Base-by-base conservation (phyloP, 2,888 invertebrate genomes). In the Drosophila picticornis region DNA sequence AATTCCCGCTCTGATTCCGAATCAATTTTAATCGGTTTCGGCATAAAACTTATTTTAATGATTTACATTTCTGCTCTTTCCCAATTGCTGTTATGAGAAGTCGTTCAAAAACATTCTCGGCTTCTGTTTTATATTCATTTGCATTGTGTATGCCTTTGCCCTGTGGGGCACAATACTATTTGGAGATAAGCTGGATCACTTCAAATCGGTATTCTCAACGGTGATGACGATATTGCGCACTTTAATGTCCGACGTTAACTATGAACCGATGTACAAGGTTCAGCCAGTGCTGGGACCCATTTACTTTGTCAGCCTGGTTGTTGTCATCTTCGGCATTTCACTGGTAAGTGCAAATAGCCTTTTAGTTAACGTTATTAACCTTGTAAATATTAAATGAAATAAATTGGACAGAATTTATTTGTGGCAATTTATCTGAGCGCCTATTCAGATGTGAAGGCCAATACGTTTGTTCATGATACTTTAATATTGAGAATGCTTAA, bases 351-450 rank as follows among this genome's bases (percentile, higher is more conserved):
- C n/a, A 5, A 0, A 32, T 1, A 19, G 40, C 1, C 2, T n/a
- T 4, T 0, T 27, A 27, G 4, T 27, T 27, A 27, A n/a, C n/a
- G 11, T 32, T 16, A n/a, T n/a, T 40, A 16, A 25, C 1, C 16
- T 46, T 16, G 9, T 25, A 46, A 25, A 46, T 16, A 25, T 25
- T 9, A 13, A 46, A 2, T 46, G 16, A 16, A 25, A 2, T 1
- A 6, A 19, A 22, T 25, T 19, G 5, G 9, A 7, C 6, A 77
- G 76, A 64, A 68, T 29, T 13, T 77, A 0, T 74, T 78, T 64
- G 43, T 68, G 22, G 79, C 74, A 6, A 64, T 77, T n/a, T 53
- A 61, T 16, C n/a, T 77, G 43, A 16, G 50, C 4, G 13, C 43
- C 22, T 61, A 68, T 32, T 10, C 53, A 0, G 53, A 64, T 19